These are phyloP conservation scores for Lepidochrysops patricia DNA, from an alignment of 2,888 invertebrate genomes.

Conservation along the genomic window DNA sequence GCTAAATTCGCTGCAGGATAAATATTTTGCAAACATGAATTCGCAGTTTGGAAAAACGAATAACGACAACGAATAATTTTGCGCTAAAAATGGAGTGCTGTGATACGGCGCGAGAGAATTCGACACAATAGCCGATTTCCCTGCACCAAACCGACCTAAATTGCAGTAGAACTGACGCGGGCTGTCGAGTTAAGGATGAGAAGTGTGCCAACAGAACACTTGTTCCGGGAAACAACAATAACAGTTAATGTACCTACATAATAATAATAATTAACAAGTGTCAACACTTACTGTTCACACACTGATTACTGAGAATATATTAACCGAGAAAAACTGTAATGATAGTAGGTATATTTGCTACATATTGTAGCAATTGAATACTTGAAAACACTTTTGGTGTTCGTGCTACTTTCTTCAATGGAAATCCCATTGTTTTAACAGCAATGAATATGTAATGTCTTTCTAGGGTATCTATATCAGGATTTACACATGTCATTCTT, in stretches of 20 bases:
- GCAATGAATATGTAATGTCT: background rate
- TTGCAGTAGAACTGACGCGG: constrained; percentile 33
- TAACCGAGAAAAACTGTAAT: background rate
- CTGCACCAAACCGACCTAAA: constrained; percentile 41
- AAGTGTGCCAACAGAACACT: constrained; percentile 43
- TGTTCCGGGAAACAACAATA: constrained; percentile 43
- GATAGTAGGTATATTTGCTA: too few species aligned
- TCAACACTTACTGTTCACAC: background rate
- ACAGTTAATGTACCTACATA: constrained; percentile 7
- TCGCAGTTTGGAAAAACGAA: background rate
- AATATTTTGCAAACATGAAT: background rate
- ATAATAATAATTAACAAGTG: background rate
- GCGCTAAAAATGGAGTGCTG: background rate
- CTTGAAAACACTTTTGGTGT: background rate
- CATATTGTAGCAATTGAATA: background rate
- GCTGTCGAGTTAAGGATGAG: constrained; percentile 44
- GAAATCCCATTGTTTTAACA: background rate
- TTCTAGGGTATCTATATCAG: background rate
- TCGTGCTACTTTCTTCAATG: background rate
- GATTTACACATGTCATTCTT: constrained; percentile 2
- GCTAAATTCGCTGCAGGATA: background rate
- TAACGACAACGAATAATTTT: background rate
- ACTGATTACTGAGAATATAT: background rate
- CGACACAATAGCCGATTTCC: constrained; percentile 38
- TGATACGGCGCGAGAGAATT: constrained; percentile 33